Evolutionary conservation across 2,888 invertebrate genomes (phyloP).

Genomic region (Drosophila mayaguana): DNA sequence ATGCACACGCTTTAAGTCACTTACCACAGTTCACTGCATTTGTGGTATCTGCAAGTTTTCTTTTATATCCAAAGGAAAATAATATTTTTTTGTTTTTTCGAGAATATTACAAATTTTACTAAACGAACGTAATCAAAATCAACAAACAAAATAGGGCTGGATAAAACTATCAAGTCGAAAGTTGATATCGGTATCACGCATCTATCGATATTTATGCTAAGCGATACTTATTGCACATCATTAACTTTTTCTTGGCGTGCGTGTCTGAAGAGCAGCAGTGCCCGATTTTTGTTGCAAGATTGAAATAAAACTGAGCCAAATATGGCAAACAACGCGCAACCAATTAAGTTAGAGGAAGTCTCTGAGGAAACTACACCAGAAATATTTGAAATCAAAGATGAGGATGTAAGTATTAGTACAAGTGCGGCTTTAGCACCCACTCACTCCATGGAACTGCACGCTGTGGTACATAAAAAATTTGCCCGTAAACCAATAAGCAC

Average conservation of each 20-base stretch:
- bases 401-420: constrained; percentile 65
- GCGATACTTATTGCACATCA: constrained; percentile 31
- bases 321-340: constrained; percentile 44
- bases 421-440: constrained; percentile 6
- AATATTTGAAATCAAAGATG: constrained; percentile 53
- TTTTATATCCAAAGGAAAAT: not conserved
- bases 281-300: constrained; percentile 27
- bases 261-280: constrained; percentile 40
- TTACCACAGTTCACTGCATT: constrained; percentile 43
- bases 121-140: constrained; percentile 29
- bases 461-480: constrained; percentile 14
- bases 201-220: constrained; percentile 25
- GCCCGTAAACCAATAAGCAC: constrained; percentile 11
- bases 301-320: constrained; percentile 38
- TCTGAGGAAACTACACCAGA: constrained; percentile 26
- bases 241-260: constrained; percentile 53
- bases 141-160: constrained; percentile 38
- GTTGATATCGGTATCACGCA: not conserved
- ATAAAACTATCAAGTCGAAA: not conserved
- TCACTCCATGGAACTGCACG: constrained; percentile 13
- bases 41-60: constrained; percentile 5
- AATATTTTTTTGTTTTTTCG: not conserved
- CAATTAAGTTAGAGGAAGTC: constrained; percentile 42
- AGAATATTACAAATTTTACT: constrained; percentile 10
- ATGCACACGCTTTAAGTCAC: not conserved